These are phyloP conservation scores for Chaetophractus vellerosus DNA, from an alignment of 2,797 vertebrate genomes.

Conservation along the genomic window DNA sequence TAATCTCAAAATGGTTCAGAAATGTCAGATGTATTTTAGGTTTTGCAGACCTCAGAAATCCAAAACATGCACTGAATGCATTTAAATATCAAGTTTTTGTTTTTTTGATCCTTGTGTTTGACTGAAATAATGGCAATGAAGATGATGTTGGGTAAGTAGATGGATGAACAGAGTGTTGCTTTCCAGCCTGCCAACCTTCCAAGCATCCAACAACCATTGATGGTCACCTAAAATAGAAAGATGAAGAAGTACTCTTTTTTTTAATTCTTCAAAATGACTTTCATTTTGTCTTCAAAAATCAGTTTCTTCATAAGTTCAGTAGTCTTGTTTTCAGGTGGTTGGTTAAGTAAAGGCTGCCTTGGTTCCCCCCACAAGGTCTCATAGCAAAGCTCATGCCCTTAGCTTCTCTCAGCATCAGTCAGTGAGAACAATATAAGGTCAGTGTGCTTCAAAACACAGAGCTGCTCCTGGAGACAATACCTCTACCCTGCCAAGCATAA, in stretches of 20 bases:
- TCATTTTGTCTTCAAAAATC: neutral
- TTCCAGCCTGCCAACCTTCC: neutral
- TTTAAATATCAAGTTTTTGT: neutral
- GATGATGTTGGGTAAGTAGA: too few species aligned
- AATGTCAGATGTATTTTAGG: neutral
- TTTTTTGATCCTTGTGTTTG: neutral
- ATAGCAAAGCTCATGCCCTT: neutral
- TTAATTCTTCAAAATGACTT: neutral
- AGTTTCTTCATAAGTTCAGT: neutral
- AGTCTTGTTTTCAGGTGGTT: neutral
- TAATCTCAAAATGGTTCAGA: constrained; percentile 24
- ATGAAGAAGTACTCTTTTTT: neutral
- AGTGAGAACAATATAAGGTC: neutral
- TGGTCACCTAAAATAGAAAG: neutral
- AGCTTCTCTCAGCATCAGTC: neutral
- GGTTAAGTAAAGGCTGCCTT: neutral
- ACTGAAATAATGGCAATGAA: neutral
- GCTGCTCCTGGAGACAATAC: neutral
- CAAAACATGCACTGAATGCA: neutral
- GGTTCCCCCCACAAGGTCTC: neutral
- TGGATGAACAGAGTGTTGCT: rapidly evolving
- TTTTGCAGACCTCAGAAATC: neutral
- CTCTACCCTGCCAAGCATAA: neutral
- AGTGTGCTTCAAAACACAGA: neutral
- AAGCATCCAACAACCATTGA: too few species aligned